Percentiles rank a stretch among this genome's conserved stretches.
These are phyloP conservation scores for Ptychadena robeensis DNA, from an alignment of 2,797 vertebrate species.

Conservation along the genomic window DNA sequence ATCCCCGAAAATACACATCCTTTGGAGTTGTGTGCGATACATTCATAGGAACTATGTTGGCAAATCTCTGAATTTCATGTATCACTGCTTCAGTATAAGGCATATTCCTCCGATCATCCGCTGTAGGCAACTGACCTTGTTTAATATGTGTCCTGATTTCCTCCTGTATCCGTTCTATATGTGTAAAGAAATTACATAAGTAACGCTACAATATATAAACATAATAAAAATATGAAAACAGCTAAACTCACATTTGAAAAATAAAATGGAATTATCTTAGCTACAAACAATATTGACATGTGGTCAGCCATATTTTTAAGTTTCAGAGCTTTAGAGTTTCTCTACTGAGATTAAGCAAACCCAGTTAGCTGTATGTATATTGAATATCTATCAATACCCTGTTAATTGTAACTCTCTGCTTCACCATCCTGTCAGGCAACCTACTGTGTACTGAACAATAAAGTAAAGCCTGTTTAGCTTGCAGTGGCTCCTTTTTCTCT, in stretches of 20 bases:
- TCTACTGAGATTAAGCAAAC: too few relatives aligned
- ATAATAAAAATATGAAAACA: not conserved
- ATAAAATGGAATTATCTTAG: too few relatives aligned
- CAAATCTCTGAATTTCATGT: slow-evolving; percentile 73
- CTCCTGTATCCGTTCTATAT: slow-evolving; percentile 69
- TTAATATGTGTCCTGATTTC: slow-evolving; percentile 69
- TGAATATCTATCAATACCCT: too few relatives aligned
- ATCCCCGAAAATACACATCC: slow-evolving; percentile 52
- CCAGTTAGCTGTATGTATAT: too few relatives aligned
- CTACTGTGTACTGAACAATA: too few relatives aligned
- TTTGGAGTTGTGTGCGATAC: slow-evolving; percentile 65
- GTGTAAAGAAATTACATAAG: not conserved
- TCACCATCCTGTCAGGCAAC: too few relatives aligned
- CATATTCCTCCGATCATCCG: slow-evolving; percentile 71
- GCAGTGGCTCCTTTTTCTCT: too few relatives aligned
- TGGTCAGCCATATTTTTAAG: too few relatives aligned
- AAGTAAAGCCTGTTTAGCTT: too few relatives aligned
- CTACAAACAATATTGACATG: too few relatives aligned
- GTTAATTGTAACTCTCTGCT: too few relatives aligned
- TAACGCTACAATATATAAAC: not conserved
- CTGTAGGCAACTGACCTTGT: slow-evolving; percentile 66
- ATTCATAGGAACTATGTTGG: slow-evolving; percentile 69
- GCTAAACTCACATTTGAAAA: not conserved
- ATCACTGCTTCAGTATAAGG: slow-evolving; percentile 73
- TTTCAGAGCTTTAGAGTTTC: too few relatives aligned